Base-by-base conservation (phyloP, 1,140 invertebrate genomes). In the Drosophila mojavensis region DNA sequence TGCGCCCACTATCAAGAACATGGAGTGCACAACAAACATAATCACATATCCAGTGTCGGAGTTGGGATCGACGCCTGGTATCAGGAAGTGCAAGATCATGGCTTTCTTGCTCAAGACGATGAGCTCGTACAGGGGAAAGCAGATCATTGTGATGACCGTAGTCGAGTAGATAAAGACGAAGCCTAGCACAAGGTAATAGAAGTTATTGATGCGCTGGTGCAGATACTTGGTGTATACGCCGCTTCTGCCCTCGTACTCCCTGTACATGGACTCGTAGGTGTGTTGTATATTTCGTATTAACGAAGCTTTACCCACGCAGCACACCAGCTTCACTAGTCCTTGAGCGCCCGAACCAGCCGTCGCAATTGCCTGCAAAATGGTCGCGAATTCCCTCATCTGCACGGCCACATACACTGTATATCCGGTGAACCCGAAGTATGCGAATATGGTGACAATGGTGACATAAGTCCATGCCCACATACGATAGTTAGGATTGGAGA, bases 361-460 rank as follows among this genome's bases (percentile, higher is more conserved):
- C 15, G 65, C 64, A 7, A 76, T 11, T 0, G 75, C 84, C 47
- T 81, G 71, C 6, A 89, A 67, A 17, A 89, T 89, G 0, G 74
- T 66, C 0, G 84, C 89, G 5, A n/a, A 47, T 0, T 47, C n/a
- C 43, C 7, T 45, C 1, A 72, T 1, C 0, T 75, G 11, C 6
- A 81, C 59, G 1, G 75, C 85, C 63, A 77, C 64, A 33, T 90
- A 90, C 2, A 90, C 53, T 0, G 85, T 90, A 41, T 90, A 90
- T 0, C 47, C 26, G 6, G 81, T 81, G 13, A 65, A 78, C n/a
- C 17, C 55, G 0, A 63, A 89, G 4, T 79, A 90, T 11, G 73
- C 36, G 1, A 60, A 17, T 20, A 75, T 33, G 6, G 30, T 9
- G 7, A 9, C 6, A 9, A 9, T 7, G 30, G 0, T 7, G 30